These are phyloP conservation scores for Diadromus collaris DNA, from an alignment of 2,888 invertebrate species.

Conservation along the genomic window DNA sequence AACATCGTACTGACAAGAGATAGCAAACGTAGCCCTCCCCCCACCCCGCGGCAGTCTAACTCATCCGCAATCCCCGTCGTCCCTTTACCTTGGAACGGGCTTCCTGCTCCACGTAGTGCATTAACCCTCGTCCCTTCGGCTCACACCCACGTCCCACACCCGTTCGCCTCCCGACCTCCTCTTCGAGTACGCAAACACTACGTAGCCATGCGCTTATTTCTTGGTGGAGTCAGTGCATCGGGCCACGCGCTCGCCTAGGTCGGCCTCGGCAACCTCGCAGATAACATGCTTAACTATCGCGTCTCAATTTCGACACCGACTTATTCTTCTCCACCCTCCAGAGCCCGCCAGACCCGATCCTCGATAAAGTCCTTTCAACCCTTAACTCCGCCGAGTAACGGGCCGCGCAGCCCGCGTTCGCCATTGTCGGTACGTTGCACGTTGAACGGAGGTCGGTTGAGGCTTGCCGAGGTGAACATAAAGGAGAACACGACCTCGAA, in stretches of 20 bases:
- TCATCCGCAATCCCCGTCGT: conserved; percentile 56
- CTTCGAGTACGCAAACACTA: conserved; percentile 36
- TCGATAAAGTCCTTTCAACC: conserved; percentile 50
- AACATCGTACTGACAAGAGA: conserved; percentile 75
- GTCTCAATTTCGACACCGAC: conserved; percentile 67
- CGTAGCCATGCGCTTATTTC: conserved; percentile 32
- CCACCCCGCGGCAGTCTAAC: conserved; percentile 49
- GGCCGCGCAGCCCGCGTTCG: neutral
- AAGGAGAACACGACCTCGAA: conserved; percentile 35
- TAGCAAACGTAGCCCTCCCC: conserved; percentile 65
- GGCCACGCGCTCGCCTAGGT: conserved; percentile 11
- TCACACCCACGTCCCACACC: conserved; percentile 3
- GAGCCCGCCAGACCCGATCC: conserved; percentile 6
- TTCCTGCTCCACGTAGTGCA: conserved; percentile 18
- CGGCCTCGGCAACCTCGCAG: conserved; percentile 47
- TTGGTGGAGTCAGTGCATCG: conserved; percentile 44
- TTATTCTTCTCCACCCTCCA: conserved; percentile 53
- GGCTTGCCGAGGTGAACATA: neutral
- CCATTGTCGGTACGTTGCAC: neutral
- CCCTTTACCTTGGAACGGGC: conserved; percentile 1
- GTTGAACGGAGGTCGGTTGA: neutral
- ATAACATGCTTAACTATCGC: conserved; percentile 70
- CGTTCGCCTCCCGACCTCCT: conserved; percentile 16
- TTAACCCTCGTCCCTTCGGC: conserved; percentile 22
- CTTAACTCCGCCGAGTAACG: conserved; percentile 7